Base-by-base conservation (phyloP, 2,797 vertebrate species). In the Pangasius sanitwongsei region DNA sequence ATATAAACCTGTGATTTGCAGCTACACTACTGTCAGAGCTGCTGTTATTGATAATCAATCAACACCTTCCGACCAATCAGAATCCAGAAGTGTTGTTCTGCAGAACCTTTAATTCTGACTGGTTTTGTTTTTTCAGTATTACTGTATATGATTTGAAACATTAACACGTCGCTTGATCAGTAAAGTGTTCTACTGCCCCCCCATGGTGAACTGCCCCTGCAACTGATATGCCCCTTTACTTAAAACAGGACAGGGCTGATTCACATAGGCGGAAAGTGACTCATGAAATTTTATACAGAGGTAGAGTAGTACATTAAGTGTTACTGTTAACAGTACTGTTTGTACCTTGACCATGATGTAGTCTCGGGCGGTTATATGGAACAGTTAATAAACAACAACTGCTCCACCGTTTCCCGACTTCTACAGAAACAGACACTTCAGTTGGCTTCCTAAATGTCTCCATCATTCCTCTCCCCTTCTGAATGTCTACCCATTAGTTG, bases 361-460 rank as follows among this genome's bases (percentile, higher is more conserved):
- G 75, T 70, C 23, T 50, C 9, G 1, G 23, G 28, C 20, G n/a
- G 31, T 55, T 3, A n/a, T 12, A 34, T 20, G 8, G 48, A 55
- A 87, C 70, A 83, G 59, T 83, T 85, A 69, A 87, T 77, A 55
- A 85, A 85, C 20, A 85, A 85, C n/a, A 31, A 23, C 20, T 4
- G 9, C 86, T 15, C n/a, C 37, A 15, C 57, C 37, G 1, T 87
- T 83, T 84, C 85, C 89, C 4, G 9, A 34, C 37, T 50, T 81
- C 50, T 41, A 20, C 48, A 87, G 67, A 83, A 83, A 44, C 25
- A 4, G 41, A 48, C 88, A 65, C 86, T 78, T 67, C 28, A 78
- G 28, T 5, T 11, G 16, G 15, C 0, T 85, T 82, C 74, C 77
- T 65, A 44, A 59, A 59, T 16, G 67, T 83, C 34, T 63, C 34